Evolutionary conservation across 2,797 vertebrate genomes (phyloP), one percentile per base, ranked within the genome.

Genomic region (Parotocinclus haroldoi): DNA sequence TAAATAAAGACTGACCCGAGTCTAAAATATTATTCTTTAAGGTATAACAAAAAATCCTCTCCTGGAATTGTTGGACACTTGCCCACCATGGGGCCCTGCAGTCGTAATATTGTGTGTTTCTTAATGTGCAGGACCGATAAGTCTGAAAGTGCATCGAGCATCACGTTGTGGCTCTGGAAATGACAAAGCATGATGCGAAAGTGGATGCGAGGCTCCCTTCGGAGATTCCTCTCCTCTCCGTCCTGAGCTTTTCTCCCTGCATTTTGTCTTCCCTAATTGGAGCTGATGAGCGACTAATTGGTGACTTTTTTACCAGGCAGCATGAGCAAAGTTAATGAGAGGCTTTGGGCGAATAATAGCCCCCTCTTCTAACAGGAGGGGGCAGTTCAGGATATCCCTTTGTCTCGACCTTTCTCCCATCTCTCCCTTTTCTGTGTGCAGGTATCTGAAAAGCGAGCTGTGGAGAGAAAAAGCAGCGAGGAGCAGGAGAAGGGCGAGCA

Each of bases 201-300:
- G 27, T 27, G 27, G 5, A 27, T 27, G 27, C 5, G 27, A 27
- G 27, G 27, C 40, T 42, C 40, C 40, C 10, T 9, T 11, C 40
- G 1, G 6, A 52, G 39, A 17, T 37, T 63, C 16, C 48, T 51
- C 27, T 27, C 11, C 6, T 13, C 3, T 6, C 12, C n/a, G 45
- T 46, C 6, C 89, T 82, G 87, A 95, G 92, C 95, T 98, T 96
- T 96, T 95, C 94, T 95, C 93, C 92, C 91, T 92, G 79, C 90
- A 89, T 86, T 97, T 98, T 98, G 95, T 98, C 93, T 96, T 88
- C 90, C 83, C 93, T 98, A 98, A 98, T 99, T 97, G 95, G 93
- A 96, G 93, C 93, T 98, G 96, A 99, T 97, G 95, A 97, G 93
- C 90, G 91, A 94, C 95, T 98, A 98, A 99, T 97, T 99, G 95